phyloP scores from a whole-genome alignment of 2,888 invertebrate species.

The Xestia ashworthii region DNA sequence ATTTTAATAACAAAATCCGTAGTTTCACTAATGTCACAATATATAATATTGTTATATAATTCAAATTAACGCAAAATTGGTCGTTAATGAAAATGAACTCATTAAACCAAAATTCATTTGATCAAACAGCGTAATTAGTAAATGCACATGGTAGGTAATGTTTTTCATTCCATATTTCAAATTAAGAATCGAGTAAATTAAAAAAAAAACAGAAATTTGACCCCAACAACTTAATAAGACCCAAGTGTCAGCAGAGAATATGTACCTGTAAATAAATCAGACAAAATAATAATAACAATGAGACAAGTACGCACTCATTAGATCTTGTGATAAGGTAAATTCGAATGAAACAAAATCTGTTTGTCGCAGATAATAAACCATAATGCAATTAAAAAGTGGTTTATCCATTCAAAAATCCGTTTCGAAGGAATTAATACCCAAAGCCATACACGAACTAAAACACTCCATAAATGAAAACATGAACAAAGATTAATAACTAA shows the following conservation, averaged over 20 bases:
- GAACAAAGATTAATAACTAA: constrained; percentile 6
- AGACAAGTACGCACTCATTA: neutral
- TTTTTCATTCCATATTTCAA: neutral
- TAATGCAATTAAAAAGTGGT: too few species aligned
- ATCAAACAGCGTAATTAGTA: neutral
- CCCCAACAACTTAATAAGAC: neutral
- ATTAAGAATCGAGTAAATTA: neutral
- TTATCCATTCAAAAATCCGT: neutral
- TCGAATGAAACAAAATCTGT: neutral
- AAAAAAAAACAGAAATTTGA: too few species aligned
- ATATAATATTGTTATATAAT: constrained; percentile 14
- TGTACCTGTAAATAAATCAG: neutral
- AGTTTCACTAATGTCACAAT: constrained; percentile 1
- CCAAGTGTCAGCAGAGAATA: too few species aligned
- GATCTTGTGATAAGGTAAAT: neutral
- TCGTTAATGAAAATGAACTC: neutral
- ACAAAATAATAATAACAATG: neutral
- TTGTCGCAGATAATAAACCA: neutral
- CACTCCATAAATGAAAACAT: neutral
- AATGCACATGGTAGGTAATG: neutral
- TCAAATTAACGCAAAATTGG: constrained; percentile 6
- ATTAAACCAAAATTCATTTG: neutral
- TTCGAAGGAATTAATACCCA: neutral
- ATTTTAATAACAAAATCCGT: constrained; percentile 1
- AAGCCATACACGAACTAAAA: neutral